A percentile compares a stretch with the other conserved stretches of the same genome.
phyloP scores from a whole-genome alignment of 2,113 vertebrate genomes.

The Machaerirhynchus nigripectus region DNA sequence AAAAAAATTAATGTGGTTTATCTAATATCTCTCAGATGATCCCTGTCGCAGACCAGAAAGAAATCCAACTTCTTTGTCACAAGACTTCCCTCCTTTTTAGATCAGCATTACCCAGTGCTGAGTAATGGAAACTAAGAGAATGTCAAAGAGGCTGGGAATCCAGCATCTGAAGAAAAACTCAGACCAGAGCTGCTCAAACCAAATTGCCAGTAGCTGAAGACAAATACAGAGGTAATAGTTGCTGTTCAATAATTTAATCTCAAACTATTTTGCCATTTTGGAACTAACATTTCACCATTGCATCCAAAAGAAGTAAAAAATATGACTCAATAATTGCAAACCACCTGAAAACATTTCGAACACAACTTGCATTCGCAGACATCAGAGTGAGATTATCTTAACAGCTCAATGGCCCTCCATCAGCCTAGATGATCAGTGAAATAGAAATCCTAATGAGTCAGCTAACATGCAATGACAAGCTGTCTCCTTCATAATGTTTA shows the following conservation, averaged over 20 bases:
- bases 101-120: neutral
- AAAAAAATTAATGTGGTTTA: neutral
- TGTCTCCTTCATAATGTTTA: conserved; percentile 3
- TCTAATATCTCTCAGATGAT: neutral
- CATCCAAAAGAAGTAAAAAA: neutral
- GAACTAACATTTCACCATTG: neutral
- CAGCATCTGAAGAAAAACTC: neutral
- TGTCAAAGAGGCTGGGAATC: neutral
- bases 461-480: conserved; percentile 39
- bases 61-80: neutral
- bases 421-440: conserved; percentile 29
- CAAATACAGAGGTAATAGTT: neutral
- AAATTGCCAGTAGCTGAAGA: neutral
- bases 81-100: neutral
- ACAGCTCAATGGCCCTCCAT: conserved; percentile 11
- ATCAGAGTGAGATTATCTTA: neutral
- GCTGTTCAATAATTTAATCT: neutral
- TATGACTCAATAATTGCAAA: neutral
- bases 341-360: neutral
- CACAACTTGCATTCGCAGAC: neutral
- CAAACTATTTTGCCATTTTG: neutral
- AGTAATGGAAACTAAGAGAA: neutral
- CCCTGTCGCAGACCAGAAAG: neutral
- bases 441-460: conserved; percentile 52
- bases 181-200: neutral